A percentile compares a stretch with the other conserved stretches of the same genome.
phyloP scores from a whole-genome alignment of 2,888 invertebrate genomes.

The Synanthedon formicaeformis region DNA sequence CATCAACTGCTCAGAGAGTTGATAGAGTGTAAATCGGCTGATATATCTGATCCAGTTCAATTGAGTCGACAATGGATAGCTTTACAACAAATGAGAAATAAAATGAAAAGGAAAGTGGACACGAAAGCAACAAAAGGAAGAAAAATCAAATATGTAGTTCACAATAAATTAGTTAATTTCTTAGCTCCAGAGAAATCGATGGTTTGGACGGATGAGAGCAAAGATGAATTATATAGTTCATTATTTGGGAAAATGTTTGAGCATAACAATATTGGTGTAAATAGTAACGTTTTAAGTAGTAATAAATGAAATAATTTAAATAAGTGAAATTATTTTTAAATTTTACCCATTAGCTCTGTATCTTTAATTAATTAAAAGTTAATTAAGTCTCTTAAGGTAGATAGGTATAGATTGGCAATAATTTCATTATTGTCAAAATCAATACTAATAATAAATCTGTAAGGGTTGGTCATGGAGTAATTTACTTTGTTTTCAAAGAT shows the following conservation, averaged over 20 bases:
- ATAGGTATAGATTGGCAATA: too few species aligned
- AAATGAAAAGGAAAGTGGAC: conserved; percentile 93
- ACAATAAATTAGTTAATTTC: conserved; percentile 88
- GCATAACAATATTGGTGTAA: conserved; percentile 47
- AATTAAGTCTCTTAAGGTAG: too few species aligned
- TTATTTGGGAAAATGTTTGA: conserved; percentile 79
- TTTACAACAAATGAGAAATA: conserved; percentile 89
- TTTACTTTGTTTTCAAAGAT: too few species aligned
- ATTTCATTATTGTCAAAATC: too few species aligned
- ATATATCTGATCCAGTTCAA: conserved; percentile 85
- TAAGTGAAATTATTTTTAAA: background rate
- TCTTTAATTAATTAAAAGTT: background rate
- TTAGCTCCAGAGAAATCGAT: conserved; percentile 83
- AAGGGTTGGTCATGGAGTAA: too few species aligned
- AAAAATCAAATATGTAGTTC: conserved; percentile 87
- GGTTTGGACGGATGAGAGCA: conserved; percentile 82
- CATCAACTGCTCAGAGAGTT: conserved; percentile 92
- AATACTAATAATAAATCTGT: too few species aligned
- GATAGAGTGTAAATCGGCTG: conserved; percentile 90
- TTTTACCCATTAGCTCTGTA: background rate
- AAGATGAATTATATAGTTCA: conserved; percentile 84
- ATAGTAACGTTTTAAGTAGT: conserved; percentile 39
- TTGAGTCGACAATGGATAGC: conserved; percentile 92
- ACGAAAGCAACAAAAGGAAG: conserved; percentile 95
- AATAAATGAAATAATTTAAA: conserved; percentile 29